Base-by-base conservation (phyloP, 2,888 invertebrate species). In the Azorinus chamasolen region DNA sequence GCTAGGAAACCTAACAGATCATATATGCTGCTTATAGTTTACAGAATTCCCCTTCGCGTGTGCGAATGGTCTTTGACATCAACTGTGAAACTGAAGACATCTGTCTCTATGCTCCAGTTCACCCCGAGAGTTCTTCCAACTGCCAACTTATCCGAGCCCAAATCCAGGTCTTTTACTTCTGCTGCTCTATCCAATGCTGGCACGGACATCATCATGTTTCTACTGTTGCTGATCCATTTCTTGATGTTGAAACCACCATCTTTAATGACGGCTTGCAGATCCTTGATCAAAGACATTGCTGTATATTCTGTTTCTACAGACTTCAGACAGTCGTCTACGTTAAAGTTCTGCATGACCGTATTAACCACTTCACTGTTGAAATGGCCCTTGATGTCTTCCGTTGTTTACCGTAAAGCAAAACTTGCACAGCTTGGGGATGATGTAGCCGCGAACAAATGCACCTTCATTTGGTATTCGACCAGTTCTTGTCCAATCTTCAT, bases 291-390 rank as follows among this genome's bases (percentile, higher is more conserved):
- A 8, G 46, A 46, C n/a, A 48, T 24, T 0, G 75, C 73, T n/a
- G 43, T 22, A 0, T 70, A 41, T 18, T n/a, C 62, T 25, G 43
- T 57, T 12, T 41, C n/a, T 12, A 70, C 70, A 18, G 68, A 66
- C 18, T 50, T 70, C n/a, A 79, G 41, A 2, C 79, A 77, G 55
- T 82, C 79, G 43, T 82, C 83, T 0, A 77, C 82, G 53, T 81
- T 76, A 27, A 79, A 70, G 18, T 70, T 66, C 4, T 46, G 37
- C 2, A 46, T 37, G 0, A 82, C 37, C 5, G 62, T 72, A 16
- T 66, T 51, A 18, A 81, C 37, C 0, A 58, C 61, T 10, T 78
- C 62, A 16, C 25, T 18, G 10, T 48, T 55, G 63, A 45, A 57
- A n/a, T 58, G 32, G 6, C 55, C 48, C 12, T 37, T 37, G 6